These are phyloP conservation scores for Hestina assimilis DNA, from an alignment of 1,140 invertebrate species.

Conservation along the genomic window DNA sequence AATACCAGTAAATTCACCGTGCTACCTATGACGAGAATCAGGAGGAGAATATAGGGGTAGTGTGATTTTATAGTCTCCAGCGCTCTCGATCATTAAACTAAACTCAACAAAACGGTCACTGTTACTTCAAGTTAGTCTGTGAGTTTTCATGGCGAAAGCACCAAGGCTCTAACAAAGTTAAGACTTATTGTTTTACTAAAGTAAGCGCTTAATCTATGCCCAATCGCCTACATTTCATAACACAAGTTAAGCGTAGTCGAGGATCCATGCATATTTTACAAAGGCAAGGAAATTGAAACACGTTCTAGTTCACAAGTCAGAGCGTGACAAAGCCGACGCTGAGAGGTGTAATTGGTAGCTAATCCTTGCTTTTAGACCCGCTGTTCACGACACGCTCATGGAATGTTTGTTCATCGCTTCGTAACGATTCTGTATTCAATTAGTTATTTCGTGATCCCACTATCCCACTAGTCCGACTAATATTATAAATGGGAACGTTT, in stretches of 20 bases:
- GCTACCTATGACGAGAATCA: too few species aligned
- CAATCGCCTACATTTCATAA: background rate
- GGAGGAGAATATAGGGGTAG: too few species aligned
- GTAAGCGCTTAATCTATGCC: background rate
- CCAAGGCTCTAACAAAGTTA: too few species aligned
- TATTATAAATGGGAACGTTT: too few species aligned
- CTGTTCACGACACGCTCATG: conserved; percentile 19
- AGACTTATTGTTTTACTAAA: background rate
- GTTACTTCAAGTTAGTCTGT: too few species aligned
- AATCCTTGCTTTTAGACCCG: conserved; percentile 44
- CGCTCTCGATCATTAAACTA: too few species aligned
- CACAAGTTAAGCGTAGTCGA: background rate
- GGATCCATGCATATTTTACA: conserved; percentile 30
- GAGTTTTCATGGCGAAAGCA: too few species aligned
- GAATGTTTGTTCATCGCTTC: conserved; percentile 11
- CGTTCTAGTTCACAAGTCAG: conserved; percentile 44
- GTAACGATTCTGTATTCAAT: conserved; percentile 6
- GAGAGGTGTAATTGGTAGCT: conserved; percentile 51
- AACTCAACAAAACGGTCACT: too few species aligned
- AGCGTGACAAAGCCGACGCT: conserved; percentile 29
- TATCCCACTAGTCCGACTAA: too few species aligned
- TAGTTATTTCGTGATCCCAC: background rate
- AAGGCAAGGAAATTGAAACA: conserved; percentile 40
- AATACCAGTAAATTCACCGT: too few species aligned
- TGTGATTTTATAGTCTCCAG: too few species aligned